phyloP scores from a whole-genome alignment of 1,140 invertebrate species.

The Pinna nobilis region DNA sequence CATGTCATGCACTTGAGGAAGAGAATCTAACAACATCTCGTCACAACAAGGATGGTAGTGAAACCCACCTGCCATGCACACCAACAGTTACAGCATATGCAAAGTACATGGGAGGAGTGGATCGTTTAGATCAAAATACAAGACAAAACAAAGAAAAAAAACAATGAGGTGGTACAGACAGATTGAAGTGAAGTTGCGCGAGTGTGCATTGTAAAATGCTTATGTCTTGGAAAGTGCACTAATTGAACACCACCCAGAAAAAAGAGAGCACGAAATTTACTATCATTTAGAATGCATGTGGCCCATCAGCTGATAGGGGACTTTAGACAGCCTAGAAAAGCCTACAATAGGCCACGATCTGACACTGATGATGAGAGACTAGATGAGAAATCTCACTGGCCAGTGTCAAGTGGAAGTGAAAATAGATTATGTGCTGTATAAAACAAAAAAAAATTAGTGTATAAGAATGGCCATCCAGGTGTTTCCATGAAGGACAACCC shows the following conservation, averaged over 20 bases:
- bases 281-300: constrained; percentile 21
- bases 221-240: constrained; percentile 24
- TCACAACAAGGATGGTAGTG: constrained; percentile 38
- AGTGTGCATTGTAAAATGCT: constrained; percentile 24
- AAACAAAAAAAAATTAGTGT: constrained; percentile 16
- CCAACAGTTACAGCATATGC: constrained; percentile 21
- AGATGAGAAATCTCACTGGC: neutral
- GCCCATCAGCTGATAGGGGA: constrained; percentile 24
- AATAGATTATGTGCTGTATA: constrained; percentile 21
- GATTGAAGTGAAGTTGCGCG: constrained; percentile 25
- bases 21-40: neutral
- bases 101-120: constrained; percentile 42
- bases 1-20: constrained; percentile 11
- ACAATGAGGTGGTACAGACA: constrained; percentile 15
- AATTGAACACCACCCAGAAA: constrained; percentile 5
- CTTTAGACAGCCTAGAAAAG: neutral
- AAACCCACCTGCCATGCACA: neutral
- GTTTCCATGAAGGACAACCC: constrained; percentile 13
- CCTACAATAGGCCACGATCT: constrained; percentile 4
- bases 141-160: constrained; percentile 10
- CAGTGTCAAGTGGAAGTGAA: neutral
- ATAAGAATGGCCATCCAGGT: constrained; percentile 12
- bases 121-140: constrained; percentile 30
- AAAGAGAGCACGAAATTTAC: constrained; percentile 14
- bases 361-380: neutral